phyloP scores from a whole-genome alignment of 2,888 invertebrate genomes.

The Omphaloscelis lunosa region DNA sequence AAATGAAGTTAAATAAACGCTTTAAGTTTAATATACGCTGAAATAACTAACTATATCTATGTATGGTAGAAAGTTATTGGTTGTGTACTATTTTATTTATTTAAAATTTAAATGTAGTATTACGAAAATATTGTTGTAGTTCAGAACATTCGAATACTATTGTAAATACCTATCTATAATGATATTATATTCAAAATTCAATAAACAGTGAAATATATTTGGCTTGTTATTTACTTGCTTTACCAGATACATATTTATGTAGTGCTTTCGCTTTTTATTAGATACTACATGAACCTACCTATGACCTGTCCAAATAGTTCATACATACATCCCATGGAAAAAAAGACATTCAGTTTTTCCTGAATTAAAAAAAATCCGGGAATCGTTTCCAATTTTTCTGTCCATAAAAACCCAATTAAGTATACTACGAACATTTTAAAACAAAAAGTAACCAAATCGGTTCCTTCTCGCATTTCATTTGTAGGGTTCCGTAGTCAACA shows the following conservation, averaged over 20 bases:
- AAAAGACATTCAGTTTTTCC: too few species aligned
- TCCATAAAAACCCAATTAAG: too few species aligned
- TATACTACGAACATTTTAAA: too few species aligned
- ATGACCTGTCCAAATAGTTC: too few species aligned
- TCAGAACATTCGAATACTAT: slow-evolving; percentile 79
- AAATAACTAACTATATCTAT: slow-evolving; percentile 51
- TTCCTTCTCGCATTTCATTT: too few species aligned
- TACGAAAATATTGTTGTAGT: slow-evolving; percentile 80
- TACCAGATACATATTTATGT: slow-evolving; percentile 10
- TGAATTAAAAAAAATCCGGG: too few species aligned
- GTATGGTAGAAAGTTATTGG: slow-evolving; percentile 72
- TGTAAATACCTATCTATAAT: slow-evolving; percentile 86
- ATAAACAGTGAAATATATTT: slow-evolving; percentile 81
- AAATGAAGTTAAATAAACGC: slow-evolving; percentile 57
- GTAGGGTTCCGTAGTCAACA: too few species aligned
- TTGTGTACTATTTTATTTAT: slow-evolving; percentile 83
- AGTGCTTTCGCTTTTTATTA: slow-evolving; percentile 16
- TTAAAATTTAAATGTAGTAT: slow-evolving; percentile 79
- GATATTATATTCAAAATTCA: slow-evolving; percentile 86
- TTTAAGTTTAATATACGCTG: too few species aligned
- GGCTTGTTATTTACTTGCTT: slow-evolving; percentile 68
- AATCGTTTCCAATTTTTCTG: too few species aligned
- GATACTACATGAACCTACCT: too few species aligned
- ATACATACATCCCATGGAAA: too few species aligned
- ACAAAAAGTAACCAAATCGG: too few species aligned